phyloP scores from a whole-genome alignment of 1,140 invertebrate species.

The Acromyrmex heyeri region DNA sequence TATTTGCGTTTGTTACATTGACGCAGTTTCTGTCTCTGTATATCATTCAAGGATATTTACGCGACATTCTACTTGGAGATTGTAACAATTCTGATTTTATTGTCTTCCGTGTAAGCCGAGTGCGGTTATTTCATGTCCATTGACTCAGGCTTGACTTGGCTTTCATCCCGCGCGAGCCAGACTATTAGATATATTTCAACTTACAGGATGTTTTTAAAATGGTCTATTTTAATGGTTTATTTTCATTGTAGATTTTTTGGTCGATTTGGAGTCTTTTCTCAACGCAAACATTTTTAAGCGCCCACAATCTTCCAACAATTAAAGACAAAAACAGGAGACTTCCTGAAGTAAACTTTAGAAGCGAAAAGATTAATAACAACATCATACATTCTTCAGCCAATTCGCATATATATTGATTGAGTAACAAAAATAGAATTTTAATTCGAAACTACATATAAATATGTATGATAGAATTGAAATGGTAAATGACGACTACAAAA shows the following conservation, averaged over 20 bases:
- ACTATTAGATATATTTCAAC: not conserved
- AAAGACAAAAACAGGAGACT: not conserved
- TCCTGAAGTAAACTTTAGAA: not conserved
- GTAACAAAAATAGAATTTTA: conserved; percentile 7
- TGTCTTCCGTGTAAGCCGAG: not conserved
- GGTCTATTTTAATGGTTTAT: conserved; percentile 6
- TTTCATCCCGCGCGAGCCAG: not conserved
- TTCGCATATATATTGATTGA: not conserved
- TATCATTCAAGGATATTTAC: conserved; percentile 3
- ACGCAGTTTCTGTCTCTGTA: not conserved
- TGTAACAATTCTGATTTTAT: conserved; percentile 30
- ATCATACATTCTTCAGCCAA: conserved; percentile 10
- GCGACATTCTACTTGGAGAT: not conserved
- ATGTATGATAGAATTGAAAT: not conserved
- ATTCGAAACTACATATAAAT: not conserved
- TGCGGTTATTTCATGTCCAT: conserved; percentile 12
- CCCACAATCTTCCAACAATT: not conserved
- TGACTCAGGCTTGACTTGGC: conserved; percentile 35
- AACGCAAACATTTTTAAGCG: not conserved
- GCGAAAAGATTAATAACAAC: not conserved
- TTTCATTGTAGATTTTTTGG: not conserved
- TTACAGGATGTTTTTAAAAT: conserved; percentile 11
- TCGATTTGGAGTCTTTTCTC: not conserved
- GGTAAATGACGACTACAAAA: not conserved
- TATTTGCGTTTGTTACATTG: not conserved